Percentiles rank a stretch among this genome's conserved stretches.
Conservation (phyloP, 2,888 invertebrate genomes). For the Bugulina stolonifera region DNA sequence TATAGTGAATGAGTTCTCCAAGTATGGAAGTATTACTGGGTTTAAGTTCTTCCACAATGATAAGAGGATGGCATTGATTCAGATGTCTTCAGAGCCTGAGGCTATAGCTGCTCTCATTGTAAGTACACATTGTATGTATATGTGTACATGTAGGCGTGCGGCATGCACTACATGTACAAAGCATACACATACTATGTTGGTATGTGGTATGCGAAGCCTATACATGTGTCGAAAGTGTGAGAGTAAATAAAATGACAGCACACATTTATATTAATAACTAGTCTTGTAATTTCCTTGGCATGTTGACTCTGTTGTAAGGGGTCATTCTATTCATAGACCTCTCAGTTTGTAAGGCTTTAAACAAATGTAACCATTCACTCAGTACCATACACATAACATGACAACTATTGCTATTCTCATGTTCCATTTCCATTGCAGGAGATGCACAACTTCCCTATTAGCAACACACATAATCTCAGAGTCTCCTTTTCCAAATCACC, state of each 20-base stretch:
- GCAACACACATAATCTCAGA: slow-evolving; percentile 95
- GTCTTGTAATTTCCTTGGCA: too few species aligned
- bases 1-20: slow-evolving; percentile 80
- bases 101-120: slow-evolving; percentile 90
- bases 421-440: slow-evolving; percentile 58
- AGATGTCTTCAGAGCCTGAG: slow-evolving; percentile 89
- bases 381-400: background rate
- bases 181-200: too few species aligned
- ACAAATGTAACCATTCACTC: background rate
- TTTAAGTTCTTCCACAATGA: slow-evolving; percentile 99
- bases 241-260: too few species aligned
- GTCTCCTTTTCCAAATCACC: slow-evolving; percentile 90
- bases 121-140: slow-evolving; percentile 45
- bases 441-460: slow-evolving; percentile 98
- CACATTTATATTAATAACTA: too few species aligned
- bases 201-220: too few species aligned
- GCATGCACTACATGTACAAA: too few species aligned
- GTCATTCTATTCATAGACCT: too few species aligned
- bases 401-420: background rate
- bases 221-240: too few species aligned
- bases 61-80: slow-evolving; percentile 97
- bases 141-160: too few species aligned
- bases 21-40: slow-evolving; percentile 77
- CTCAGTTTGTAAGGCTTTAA: too few species aligned
- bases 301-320: too few species aligned